Conservation (phyloP, 2,113 vertebrate genomes). For the Calypte anna region DNA sequence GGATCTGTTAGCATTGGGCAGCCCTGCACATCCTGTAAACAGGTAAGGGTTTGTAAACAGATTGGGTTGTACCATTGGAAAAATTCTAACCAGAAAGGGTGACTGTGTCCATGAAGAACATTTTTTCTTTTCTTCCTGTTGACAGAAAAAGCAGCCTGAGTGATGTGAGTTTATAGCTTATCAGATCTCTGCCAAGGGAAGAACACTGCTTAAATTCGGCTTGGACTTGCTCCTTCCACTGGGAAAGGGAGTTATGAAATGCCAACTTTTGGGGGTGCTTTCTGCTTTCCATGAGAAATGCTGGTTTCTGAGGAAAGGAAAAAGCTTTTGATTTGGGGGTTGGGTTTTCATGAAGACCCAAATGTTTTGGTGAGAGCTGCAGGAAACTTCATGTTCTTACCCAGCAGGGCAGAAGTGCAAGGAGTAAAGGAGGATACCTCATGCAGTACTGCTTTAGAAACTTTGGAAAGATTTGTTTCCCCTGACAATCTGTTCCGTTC, state of each 20-base stretch:
- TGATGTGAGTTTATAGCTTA: not conserved
- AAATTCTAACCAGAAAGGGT: not conserved
- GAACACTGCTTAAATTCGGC: not conserved
- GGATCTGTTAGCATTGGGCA: not conserved
- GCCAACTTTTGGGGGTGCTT: not conserved
- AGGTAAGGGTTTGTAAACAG: not conserved
- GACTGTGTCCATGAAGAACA: not conserved
- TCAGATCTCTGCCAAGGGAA: not conserved
- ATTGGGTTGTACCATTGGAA: not conserved
- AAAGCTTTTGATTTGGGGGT: not conserved
- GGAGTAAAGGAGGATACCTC: not conserved
- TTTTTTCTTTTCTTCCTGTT: not conserved
- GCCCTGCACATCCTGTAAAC: not conserved
- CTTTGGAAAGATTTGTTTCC: not conserved
- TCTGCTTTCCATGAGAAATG: not conserved
- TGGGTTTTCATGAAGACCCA: not conserved
- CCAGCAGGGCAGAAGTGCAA: not conserved
- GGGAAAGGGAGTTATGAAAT: not conserved
- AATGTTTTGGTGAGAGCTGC: not conserved
- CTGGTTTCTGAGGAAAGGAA: not conserved
- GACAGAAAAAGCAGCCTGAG: not conserved
- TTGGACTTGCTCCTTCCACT: not conserved
- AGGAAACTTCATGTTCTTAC: not conserved
- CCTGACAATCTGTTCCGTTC: not conserved
- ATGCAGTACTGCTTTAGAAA: not conserved